A percentile compares a stretch with the other conserved stretches of the same genome.
Evolutionary conservation across 1,140 invertebrate species (phyloP).

Genomic region (Apis cerana): DNA sequence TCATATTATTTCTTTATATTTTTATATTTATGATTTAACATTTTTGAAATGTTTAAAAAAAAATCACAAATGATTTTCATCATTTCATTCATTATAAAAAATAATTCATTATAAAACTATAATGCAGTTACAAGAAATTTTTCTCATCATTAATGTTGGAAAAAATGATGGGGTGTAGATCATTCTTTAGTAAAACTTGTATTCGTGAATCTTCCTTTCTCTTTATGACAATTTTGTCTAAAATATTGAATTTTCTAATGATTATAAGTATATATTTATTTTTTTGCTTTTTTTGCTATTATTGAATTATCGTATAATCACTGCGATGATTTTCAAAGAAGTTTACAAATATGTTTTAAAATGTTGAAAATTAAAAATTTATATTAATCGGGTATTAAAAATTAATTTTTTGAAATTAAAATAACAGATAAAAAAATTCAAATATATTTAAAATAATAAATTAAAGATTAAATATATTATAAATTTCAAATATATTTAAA

Average conservation of each 20-base stretch:
- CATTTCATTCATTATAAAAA: neutral
- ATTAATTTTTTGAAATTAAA: too few species aligned
- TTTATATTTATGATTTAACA: neutral
- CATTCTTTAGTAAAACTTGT: neutral
- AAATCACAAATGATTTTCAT: neutral
- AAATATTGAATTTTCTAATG: neutral
- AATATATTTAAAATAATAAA: too few species aligned
- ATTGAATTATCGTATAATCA: neutral
- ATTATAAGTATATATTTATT: neutral
- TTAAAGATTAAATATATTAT: too few species aligned
- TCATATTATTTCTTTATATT: neutral
- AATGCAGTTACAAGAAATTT: neutral
- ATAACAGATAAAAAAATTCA: too few species aligned
- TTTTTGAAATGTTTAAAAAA: neutral
- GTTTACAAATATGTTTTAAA: too few species aligned
- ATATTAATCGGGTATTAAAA: too few species aligned
- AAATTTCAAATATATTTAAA: too few species aligned
- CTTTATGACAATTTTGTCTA: neutral
- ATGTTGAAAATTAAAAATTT: too few species aligned
- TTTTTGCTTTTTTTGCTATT: neutral
- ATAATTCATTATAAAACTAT: neutral
- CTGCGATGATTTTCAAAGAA: too few species aligned
- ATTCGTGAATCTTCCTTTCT: neutral
- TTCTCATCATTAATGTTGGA: neutral
- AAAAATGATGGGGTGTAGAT: neutral